phyloP scores from a whole-genome alignment of 2,113 vertebrate genomes.

The Gymnorhina tibicen region DNA sequence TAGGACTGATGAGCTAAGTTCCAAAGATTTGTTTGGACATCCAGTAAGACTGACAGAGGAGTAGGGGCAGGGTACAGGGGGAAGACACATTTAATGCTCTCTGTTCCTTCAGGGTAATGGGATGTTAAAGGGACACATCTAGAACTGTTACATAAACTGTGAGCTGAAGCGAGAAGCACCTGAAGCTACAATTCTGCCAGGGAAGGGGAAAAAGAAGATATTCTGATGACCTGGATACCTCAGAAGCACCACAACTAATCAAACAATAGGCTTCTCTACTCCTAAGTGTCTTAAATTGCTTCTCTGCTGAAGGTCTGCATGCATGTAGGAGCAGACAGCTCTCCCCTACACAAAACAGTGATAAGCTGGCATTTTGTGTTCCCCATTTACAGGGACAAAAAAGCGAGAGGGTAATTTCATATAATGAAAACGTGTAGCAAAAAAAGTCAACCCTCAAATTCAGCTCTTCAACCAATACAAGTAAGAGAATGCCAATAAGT shows the following conservation, averaged over 20 bases:
- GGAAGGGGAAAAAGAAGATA: neutral
- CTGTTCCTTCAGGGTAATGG: neutral
- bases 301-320: neutral
- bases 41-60: neutral
- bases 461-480: neutral
- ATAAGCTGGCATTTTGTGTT: neutral
- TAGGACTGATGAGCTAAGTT: conserved; percentile 5
- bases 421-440: neutral
- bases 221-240: conserved; percentile 15
- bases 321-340: neutral
- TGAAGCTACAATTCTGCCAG: neutral
- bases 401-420: neutral
- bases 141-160: conserved; percentile 13
- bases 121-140: neutral
- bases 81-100: neutral
- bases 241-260: neutral
- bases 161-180: neutral
- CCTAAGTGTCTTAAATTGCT: neutral
- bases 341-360: neutral
- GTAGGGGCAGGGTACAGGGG: neutral
- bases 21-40: neutral
- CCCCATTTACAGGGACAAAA: neutral
- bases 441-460: neutral
- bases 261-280: neutral
- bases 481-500: neutral